A percentile compares a stretch with the other conserved stretches of the same genome.
These are phyloP conservation scores for Gobiocypris rarus DNA, from an alignment of 2,113 vertebrate species.

Conservation along the genomic window DNA sequence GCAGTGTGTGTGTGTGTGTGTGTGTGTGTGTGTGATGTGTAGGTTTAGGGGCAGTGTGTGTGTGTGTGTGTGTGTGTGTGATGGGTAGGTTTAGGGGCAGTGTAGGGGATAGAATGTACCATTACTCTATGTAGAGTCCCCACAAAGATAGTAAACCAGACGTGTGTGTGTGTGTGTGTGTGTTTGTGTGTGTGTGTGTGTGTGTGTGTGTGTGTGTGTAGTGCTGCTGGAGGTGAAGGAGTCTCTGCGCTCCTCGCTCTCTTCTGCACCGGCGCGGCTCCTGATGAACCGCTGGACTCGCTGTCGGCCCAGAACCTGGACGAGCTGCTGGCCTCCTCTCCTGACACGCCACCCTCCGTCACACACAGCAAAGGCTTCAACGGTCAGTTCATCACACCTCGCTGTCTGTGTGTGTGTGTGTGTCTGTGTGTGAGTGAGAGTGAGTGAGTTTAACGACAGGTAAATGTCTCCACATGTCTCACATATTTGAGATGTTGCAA, in stretches of 20 bases:
- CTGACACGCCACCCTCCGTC: conserved; percentile 60
- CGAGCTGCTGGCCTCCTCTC: conserved; percentile 63
- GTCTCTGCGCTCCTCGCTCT: conserved; percentile 74
- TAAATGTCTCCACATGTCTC: conserved; percentile 6
- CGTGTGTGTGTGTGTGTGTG: too few relatives aligned
- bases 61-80: too few relatives aligned
- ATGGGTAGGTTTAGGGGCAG: too few relatives aligned
- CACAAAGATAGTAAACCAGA: too few relatives aligned
- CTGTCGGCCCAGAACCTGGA: conserved; percentile 73
- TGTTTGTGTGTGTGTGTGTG: too few relatives aligned
- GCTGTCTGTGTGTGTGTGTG: background rate
- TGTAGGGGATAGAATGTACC: too few relatives aligned
- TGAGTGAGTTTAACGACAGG: background rate
- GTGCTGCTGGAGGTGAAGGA: conserved; percentile 77
- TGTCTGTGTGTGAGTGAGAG: background rate
- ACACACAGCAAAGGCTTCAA: conserved; percentile 77
- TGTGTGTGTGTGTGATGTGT: too few relatives aligned
- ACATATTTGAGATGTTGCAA: conserved; percentile 18
- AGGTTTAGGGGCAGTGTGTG: too few relatives aligned
- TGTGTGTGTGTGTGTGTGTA: conserved; percentile 44
- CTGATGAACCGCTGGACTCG: conserved; percentile 24
- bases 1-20: too few relatives aligned
- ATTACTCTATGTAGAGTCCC: too few relatives aligned
- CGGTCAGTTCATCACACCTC: conserved; percentile 42
- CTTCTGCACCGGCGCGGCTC: conserved; percentile 73